Conservation (phyloP, 2,113 vertebrate species). For the Felis chaus region DNA sequence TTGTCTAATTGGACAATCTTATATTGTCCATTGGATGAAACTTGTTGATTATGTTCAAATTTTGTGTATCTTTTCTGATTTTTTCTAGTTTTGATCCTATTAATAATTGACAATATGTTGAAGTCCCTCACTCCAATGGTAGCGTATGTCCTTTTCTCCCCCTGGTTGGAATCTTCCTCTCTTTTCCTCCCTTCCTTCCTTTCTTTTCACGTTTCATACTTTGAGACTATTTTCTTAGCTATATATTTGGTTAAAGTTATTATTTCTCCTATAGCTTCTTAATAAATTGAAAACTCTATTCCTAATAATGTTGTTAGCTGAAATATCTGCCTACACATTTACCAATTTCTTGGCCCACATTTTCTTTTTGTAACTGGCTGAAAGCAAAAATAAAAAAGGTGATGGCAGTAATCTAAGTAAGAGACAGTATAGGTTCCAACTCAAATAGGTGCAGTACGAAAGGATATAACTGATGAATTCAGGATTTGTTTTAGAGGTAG, state of each 20-base stretch:
- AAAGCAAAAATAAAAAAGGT: neutral
- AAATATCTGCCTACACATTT: neutral
- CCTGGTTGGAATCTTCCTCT: neutral
- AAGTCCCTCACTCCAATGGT: neutral
- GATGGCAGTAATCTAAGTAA: neutral
- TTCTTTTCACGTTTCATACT: neutral
- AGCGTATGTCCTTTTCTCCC: neutral
- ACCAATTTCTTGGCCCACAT: neutral
- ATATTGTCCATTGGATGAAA: neutral
- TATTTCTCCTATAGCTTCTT: neutral
- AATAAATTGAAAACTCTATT: neutral
- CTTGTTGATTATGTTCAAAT: neutral
- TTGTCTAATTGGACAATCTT: neutral
- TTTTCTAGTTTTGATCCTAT: neutral
- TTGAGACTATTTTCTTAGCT: neutral
- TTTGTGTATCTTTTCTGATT: neutral
- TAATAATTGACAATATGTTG: neutral
- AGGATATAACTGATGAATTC: neutral
- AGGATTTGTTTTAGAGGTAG: neutral
- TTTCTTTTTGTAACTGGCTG: neutral
- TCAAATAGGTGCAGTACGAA: neutral
- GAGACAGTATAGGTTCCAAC: neutral
- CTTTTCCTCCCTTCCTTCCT: neutral
- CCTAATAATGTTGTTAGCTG: neutral
- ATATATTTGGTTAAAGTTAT: neutral